Conservation (phyloP, 1,140 invertebrate species). For the Drosophila quadrilineata region DNA sequence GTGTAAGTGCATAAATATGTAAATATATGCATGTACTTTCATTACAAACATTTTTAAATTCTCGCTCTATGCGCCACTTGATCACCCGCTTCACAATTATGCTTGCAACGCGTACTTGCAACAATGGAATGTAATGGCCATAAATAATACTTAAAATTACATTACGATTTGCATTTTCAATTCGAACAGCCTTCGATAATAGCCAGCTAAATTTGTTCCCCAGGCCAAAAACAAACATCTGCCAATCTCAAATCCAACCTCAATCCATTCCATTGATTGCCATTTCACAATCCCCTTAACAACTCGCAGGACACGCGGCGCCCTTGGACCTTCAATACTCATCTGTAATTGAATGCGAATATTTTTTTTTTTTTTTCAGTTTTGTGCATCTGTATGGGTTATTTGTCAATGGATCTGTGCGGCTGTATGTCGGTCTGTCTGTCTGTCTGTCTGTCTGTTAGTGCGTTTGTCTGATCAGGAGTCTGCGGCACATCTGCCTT, state of each 20-base stretch:
- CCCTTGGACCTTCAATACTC: too few relatives aligned
- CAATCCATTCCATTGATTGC: conserved; percentile 15
- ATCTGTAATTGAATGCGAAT: conserved; percentile 42
- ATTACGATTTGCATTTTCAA: conserved; percentile 33
- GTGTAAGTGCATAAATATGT: conserved; percentile 19
- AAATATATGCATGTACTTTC: conserved; percentile 9
- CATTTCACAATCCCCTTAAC: conserved; percentile 8
- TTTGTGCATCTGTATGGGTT: conserved; percentile 31
- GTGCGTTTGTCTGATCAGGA: conserved; percentile 30
- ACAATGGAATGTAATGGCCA: conserved; percentile 3
- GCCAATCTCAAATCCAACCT: conserved; percentile 9
- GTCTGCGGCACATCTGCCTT: conserved; percentile 22
- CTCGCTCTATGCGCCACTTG: conserved; percentile 16
- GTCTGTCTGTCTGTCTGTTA: neutral
- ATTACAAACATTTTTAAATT: conserved; percentile 8
- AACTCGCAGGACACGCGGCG: conserved; percentile 26
- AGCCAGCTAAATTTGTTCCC: conserved; percentile 12
- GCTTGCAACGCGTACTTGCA: too few relatives aligned
- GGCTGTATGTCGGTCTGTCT: too few relatives aligned
- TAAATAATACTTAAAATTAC: conserved; percentile 1
- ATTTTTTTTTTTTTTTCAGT: neutral
- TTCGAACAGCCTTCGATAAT: conserved; percentile 26
- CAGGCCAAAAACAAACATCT: too few relatives aligned
- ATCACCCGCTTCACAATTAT: conserved; percentile 16
- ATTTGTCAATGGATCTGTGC: conserved; percentile 40